These are phyloP conservation scores for Stratiomys singularior DNA, from an alignment of 2,888 invertebrate species.

Conservation along the genomic window DNA sequence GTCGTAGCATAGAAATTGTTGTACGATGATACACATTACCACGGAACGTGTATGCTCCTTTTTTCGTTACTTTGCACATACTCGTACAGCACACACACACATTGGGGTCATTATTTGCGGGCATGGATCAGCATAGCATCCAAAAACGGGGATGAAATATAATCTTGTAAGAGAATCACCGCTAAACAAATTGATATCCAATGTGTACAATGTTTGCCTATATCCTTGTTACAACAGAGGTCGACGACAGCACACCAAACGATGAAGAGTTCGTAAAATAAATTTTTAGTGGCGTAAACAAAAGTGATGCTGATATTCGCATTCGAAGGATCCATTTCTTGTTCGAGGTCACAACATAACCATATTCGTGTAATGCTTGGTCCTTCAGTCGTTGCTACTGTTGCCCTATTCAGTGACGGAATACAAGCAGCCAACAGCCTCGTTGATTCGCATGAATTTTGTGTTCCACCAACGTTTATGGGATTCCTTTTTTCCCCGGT, in stretches of 20 bases:
- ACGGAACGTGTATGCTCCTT: neutral
- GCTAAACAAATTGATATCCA: constrained; percentile 45
- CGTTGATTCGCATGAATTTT: neutral
- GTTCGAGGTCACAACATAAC: neutral
- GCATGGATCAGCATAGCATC: constrained; percentile 25
- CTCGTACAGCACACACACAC: no score
- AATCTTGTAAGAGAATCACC: constrained; percentile 35
- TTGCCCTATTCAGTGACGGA: neutral
- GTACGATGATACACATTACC: neutral
- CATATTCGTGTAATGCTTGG: neutral
- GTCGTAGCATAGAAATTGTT: neutral
- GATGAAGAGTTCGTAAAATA: constrained; percentile 48
- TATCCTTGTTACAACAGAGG: constrained; percentile 39
- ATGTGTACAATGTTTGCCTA: constrained; percentile 29
- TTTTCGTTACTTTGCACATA: neutral
- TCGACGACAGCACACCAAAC: constrained; percentile 34
- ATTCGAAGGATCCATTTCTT: neutral
- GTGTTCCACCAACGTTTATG: constrained; percentile 9
- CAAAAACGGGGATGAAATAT: constrained; percentile 26
- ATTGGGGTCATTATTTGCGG: constrained; percentile 19
- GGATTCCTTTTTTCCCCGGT: neutral
- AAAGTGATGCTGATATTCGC: constrained; percentile 43
- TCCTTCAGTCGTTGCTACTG: neutral
- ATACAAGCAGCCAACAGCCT: neutral
- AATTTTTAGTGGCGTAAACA: constrained; percentile 47